Base-by-base conservation (phyloP, 2,113 vertebrate genomes). In the Progne subis region DNA sequence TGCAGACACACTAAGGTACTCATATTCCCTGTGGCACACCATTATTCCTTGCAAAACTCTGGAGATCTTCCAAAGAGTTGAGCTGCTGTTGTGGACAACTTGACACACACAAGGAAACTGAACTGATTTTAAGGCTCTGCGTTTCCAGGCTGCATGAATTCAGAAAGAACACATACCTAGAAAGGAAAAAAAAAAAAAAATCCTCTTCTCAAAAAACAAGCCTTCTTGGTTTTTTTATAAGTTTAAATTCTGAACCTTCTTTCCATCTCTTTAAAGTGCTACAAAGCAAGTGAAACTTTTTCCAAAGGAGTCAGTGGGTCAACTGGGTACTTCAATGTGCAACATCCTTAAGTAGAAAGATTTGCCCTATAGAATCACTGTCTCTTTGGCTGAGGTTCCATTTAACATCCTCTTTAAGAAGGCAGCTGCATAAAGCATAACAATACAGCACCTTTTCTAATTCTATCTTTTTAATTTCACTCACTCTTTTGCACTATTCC, bases 101-200 rank as follows among this genome's bases (percentile, higher is more conserved):
- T 91, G 98, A 97, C 34, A 98, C 98, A 0, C 98, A 98, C 86
- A 98, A 95, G 82, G 97, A 91, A 44, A 95, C 65, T 79, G 98
- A 97, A 88, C 79, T 71, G 19, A 95, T 91, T 92, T 82, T 82
- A 59, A 67, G 39, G 29, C 95, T 97, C 72, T 86, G 88, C 44
- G 80, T 89, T 75, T 98, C 96, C 93, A 96, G 81, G 63, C 88
- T 88, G 86, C 98, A 98, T 63, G 98, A 96, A 93, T 98, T 97
- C 97, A 98, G 92, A 94, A 98, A 98, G 96, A 98, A 98, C 41
- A 98, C 97, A 13, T 97, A 97, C 88, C 98, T 98, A 92, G 59
- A 81, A 93, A 94, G 67, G 85, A 69, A 88, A 57, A 86, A 69
- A 88, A 57, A 81, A 86, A 37, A 21, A 86, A 37, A 23, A 82